Base-by-base conservation (phyloP, 2,113 vertebrate genomes). In the Azemiops feae region DNA sequence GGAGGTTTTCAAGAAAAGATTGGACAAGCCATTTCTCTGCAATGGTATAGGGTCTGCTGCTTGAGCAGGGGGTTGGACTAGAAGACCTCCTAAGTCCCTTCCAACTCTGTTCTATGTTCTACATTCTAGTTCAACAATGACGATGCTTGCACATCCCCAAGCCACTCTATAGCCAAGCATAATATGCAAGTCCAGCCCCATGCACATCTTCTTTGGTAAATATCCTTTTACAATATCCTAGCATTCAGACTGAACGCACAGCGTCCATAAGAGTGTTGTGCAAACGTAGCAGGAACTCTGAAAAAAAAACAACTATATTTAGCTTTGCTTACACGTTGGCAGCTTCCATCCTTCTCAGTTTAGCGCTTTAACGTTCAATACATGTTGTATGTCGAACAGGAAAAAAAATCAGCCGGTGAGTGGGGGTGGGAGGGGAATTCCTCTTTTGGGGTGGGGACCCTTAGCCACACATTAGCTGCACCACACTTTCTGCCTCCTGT, bases 261-360 rank as follows among this genome's bases (percentile, higher is more conserved):
- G 64, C 93, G 94, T 92, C 95, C 93, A 95, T 89, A 95, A 94
- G 94, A 94, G 95, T 34, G 11, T 94, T 95, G 43, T 92, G 93
- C 92, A 96, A 96, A 96, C 92, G 96, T 96, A 96, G 96, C 95
- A 95, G 95, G 93, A 92, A 96, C 93, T 96, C 95, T 93, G 95
- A 94, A 96, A 96, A 27, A 27, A 57, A 57, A 57, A 95, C 96
- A 96, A 93, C 96, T 97, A 97, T 96, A 95, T 97, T 92, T 97
- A 93, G 94, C 94, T 90, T 1, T 0, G 94, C 95, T 95, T 3
- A 18, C 95, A 95, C 81, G 96, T 92, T 39, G 95, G 95, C 93
- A 57, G 94, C 93, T 95, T 81, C 95, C 95, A 95, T 95, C 95
- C 95, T 95, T 94, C 90, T 92, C 0, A 5, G 94, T 54, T 92